phyloP scores from a whole-genome alignment of 2,797 vertebrate genomes.

The Tenualosa ilisha region DNA sequence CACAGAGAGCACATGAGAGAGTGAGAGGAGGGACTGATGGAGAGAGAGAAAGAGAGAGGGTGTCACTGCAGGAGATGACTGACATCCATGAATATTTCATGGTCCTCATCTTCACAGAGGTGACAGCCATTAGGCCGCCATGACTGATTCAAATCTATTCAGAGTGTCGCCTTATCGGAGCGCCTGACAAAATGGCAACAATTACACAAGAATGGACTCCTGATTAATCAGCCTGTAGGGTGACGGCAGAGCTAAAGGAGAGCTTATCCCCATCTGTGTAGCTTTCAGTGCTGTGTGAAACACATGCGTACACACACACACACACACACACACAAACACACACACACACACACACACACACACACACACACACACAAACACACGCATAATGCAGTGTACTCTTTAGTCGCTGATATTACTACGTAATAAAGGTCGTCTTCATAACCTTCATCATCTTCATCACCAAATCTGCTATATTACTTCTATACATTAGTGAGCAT shows the following conservation, averaged over 20 bases:
- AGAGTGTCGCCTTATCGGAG: slow-evolving; percentile 65
- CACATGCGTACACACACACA: neutral
- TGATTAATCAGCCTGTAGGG: slow-evolving; percentile 60
- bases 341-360: neutral
- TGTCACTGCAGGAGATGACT: slow-evolving; percentile 60
- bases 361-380: neutral
- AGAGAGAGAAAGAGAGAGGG: neutral
- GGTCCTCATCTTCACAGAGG: slow-evolving; percentile 60
- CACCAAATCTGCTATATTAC: neutral
- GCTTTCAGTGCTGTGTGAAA: slow-evolving; percentile 37
- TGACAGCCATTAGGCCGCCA: slow-evolving; percentile 64
- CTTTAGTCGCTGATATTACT: neutral
- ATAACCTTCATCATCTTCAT: neutral
- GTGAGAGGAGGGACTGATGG: neutral
- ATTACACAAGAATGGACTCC: slow-evolving; percentile 62
- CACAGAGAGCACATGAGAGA: neutral
- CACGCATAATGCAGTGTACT: neutral
- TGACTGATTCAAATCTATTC: slow-evolving; percentile 59
- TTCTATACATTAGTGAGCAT: neutral
- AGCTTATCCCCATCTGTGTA: slow-evolving; percentile 47
- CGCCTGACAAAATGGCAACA: slow-evolving; percentile 48
- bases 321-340: neutral
- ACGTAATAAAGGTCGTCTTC: neutral
- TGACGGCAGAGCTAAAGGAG: slow-evolving; percentile 27
- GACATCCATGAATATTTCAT: slow-evolving; percentile 77